phyloP scores from a whole-genome alignment of 1,140 invertebrate species.

The Drosophila paulistorum region DNA sequence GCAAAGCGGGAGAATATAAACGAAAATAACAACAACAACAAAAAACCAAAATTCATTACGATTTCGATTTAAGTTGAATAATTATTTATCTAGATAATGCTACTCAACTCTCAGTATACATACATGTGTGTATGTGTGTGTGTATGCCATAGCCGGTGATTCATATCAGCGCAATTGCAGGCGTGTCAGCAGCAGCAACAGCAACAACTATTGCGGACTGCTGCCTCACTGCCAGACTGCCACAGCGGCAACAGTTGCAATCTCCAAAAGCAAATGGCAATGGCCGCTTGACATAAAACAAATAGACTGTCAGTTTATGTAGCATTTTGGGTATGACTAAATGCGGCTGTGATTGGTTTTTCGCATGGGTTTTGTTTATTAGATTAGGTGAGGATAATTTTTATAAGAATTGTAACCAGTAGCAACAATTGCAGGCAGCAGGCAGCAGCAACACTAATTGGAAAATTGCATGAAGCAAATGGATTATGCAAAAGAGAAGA shows the following conservation, averaged over 20 bases:
- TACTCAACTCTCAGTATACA: slow-evolving; percentile 49
- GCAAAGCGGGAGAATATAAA: not conserved
- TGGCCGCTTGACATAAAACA: slow-evolving; percentile 72
- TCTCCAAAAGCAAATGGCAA: slow-evolving; percentile 50
- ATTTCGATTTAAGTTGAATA: slow-evolving; percentile 82
- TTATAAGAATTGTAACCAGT: slow-evolving; percentile 5
- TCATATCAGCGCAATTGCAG: slow-evolving; percentile 75
- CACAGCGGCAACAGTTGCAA: slow-evolving; percentile 25
- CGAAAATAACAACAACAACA: slow-evolving; percentile 13
- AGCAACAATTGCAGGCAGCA: not conserved
- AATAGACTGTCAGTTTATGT: slow-evolving; percentile 80
- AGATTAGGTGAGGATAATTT: slow-evolving; percentile 27
- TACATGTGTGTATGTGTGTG: slow-evolving; percentile 2
- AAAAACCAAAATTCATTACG: slow-evolving; percentile 75
- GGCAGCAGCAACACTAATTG: not conserved
- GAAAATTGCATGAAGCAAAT: slow-evolving; percentile 10
- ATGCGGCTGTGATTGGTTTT: slow-evolving; percentile 65
- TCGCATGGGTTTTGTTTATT: slow-evolving; percentile 45
- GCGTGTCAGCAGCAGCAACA: slow-evolving; percentile 66
- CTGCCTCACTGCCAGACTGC: too few species aligned
- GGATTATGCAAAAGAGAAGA: not conserved
- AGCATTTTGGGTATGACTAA: slow-evolving; percentile 75
- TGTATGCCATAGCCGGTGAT: slow-evolving; percentile 48
- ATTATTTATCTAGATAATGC: slow-evolving; percentile 81
- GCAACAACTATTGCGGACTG: not conserved